Evolutionary conservation across 2,113 vertebrate genomes (phyloP).

Genomic region (Trochalopteron elliotii): DNA sequence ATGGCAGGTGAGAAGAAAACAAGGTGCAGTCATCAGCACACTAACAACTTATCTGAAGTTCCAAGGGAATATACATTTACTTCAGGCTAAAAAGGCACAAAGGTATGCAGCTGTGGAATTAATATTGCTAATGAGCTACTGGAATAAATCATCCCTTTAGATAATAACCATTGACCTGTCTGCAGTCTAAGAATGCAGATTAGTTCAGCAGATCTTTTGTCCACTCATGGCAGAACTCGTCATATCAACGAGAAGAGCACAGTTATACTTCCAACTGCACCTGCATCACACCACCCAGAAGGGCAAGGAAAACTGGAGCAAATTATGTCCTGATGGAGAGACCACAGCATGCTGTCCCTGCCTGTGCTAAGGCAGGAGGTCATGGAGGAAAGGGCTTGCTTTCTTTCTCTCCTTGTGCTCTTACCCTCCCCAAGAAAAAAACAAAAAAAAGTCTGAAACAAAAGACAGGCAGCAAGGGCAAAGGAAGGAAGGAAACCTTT

Average conservation of each 20-base stretch:
- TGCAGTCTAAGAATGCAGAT: conserved; percentile 1
- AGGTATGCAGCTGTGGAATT: conserved; percentile 59
- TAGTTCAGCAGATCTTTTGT: not conserved
- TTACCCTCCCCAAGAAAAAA: not conserved
- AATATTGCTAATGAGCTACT: conserved; percentile 58
- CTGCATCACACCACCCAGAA: not conserved
- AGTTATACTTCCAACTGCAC: not conserved
- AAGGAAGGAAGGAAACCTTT: not conserved
- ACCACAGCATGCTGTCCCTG: fast-evolving
- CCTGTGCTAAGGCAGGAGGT: not conserved
- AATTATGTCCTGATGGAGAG: not conserved
- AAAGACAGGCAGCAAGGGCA: not conserved
- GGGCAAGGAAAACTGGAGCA: not conserved
- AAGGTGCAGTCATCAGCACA: conserved; percentile 68
- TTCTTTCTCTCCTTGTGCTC: not conserved
- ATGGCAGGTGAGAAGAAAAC: conserved; percentile 43
- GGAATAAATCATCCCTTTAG: not conserved
- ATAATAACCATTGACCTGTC: not conserved
- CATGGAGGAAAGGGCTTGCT: not conserved
- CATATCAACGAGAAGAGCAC: not conserved
- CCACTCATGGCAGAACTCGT: not conserved
- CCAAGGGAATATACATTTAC: conserved; percentile 43
- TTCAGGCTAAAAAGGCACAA: conserved; percentile 77
- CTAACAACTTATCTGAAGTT: conserved; percentile 40
- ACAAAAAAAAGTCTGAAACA: not conserved